Base-by-base conservation (phyloP, 1,140 invertebrate genomes). In the Pollicipes pollicipes region DNA sequence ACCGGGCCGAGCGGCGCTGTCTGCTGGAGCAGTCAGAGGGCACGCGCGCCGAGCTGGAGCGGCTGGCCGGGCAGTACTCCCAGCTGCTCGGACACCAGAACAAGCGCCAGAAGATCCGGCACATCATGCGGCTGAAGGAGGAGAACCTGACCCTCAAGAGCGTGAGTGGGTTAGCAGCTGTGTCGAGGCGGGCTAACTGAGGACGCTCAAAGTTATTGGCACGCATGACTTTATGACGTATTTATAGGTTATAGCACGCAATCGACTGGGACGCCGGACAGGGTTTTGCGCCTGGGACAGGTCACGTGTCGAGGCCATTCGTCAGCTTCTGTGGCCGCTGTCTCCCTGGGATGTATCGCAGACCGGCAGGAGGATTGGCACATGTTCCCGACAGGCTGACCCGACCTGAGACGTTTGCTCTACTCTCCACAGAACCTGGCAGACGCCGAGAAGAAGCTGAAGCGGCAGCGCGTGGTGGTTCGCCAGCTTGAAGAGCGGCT, bases 51-150 rank as follows among this genome's bases (percentile, higher is more conserved):
- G 81, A 83, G 70, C 80, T 83, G 30, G 75, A 82, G 67, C 82
- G 84, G 72, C 77, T 86, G 31, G 79, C 80, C 24, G 76, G 80
- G 63, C 84, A 86, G 74, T 87, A 86, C 76, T 83, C 83, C 1
- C 80, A 84, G 70, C 75, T 86, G 69, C 76, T 87, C 8, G 85
- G 84, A 6, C 85, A 87, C 74, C 84, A 86, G 70, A 88, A 87
- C 75, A 81, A 84, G 70, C 85, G 83, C 72, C 86, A 87, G 74
- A 86, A 84, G 75, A 85, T 87, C 29, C 84, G 84, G 71, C 84
- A 87, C 72, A 76, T 87, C 26, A 76, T 78, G 17, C 84, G 85
- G 73, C 76, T 88, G 45, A 87, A 86, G 77, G 81, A 83, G 28
- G 85, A 86, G 77, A 81, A 76, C 69, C 75, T 78, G 68, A 74